Evolutionary conservation across 2,797 vertebrate genomes (phyloP).

Genomic region (Bovichtus variegatus): DNA sequence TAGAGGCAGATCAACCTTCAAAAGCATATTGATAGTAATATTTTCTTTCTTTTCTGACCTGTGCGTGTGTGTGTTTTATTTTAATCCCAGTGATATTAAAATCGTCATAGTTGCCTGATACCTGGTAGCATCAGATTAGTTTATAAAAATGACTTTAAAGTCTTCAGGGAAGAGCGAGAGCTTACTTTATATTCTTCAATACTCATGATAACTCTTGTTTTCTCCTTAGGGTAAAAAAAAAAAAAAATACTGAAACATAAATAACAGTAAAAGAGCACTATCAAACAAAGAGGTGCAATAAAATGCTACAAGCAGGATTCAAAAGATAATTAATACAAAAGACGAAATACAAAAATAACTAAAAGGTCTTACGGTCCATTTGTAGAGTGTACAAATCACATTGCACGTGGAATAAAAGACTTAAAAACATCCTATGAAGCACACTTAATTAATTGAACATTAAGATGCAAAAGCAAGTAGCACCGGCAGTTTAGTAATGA

Average conservation of each 20-base stretch:
- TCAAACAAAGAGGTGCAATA: constrained; percentile 1
- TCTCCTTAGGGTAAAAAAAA: not conserved
- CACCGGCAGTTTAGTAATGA: constrained; percentile 38
- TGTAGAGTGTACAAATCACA: constrained; percentile 25
- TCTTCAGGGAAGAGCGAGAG: not conserved
- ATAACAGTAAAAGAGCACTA: not conserved
- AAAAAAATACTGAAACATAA: not conserved
- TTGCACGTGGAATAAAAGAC: constrained; percentile 13
- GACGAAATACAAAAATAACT: constrained; percentile 19
- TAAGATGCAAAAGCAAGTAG: constrained; percentile 38
- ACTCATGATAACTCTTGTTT: not conserved
- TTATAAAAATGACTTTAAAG: not conserved
- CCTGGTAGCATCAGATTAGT: not conserved
- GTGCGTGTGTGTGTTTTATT: not conserved
- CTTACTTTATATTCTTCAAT: not conserved
- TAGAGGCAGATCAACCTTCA: constrained; percentile 2
- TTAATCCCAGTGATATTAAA: not conserved
- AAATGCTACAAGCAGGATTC: constrained; percentile 21
- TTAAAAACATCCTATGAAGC: constrained; percentile 16
- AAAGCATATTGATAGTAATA: not conserved
- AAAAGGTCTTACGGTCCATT: constrained; percentile 23
- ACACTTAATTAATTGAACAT: constrained; percentile 43
- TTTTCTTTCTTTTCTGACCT: not conserved
- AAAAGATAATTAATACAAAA: constrained; percentile 12
- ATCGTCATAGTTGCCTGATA: not conserved